Evolutionary conservation across 2,797 vertebrate genomes (phyloP).

Genomic region (Xenentodon cancila): DNA sequence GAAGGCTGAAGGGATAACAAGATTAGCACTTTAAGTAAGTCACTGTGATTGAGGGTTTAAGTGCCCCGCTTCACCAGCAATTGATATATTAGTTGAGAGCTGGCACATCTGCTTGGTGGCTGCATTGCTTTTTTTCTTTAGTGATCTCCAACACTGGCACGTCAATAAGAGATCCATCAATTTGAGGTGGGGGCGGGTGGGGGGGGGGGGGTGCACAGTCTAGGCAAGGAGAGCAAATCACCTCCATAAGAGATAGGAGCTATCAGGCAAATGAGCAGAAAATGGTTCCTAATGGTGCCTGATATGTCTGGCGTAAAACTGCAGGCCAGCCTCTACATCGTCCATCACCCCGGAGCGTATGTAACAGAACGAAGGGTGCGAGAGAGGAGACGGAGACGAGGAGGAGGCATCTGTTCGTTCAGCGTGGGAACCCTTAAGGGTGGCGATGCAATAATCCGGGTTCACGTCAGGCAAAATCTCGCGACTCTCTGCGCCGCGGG

Average conservation of each 20-base stretch:
- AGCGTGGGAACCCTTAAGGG: slow-evolving; percentile 58
- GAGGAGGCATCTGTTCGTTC: slow-evolving; percentile 64
- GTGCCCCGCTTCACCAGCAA: slow-evolving; percentile 35
- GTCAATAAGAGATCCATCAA: slow-evolving; percentile 72
- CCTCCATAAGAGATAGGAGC: slow-evolving; percentile 68
- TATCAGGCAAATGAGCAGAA: slow-evolving; percentile 77
- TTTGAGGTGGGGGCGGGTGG: slow-evolving; percentile 1
- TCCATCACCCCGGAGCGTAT: slow-evolving; percentile 73
- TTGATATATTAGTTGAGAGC: slow-evolving; percentile 33
- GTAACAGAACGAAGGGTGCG: slow-evolving; percentile 40
- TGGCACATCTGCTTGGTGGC: slow-evolving; percentile 53
- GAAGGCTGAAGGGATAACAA: slow-evolving; percentile 70
- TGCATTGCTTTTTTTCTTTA: slow-evolving; percentile 43
- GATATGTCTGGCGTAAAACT: slow-evolving; percentile 67
- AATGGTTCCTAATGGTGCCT: slow-evolving; percentile 75
- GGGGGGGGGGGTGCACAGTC: slow-evolving; percentile 22
- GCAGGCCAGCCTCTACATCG: slow-evolving; percentile 57
- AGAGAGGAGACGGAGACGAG: slow-evolving; percentile 32
- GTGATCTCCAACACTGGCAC: slow-evolving; percentile 43
- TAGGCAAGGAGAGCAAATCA: slow-evolving; percentile 62
- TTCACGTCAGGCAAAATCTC: slow-evolving; percentile 63
- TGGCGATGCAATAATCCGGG: slow-evolving; percentile 28
- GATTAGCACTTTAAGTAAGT: slow-evolving; percentile 75
- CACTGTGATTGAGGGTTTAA: slow-evolving; percentile 72
- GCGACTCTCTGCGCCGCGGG: slow-evolving; percentile 22